Evolutionary conservation across 1,140 invertebrate species (phyloP), one percentile per base, ranked within the genome.

Genomic region (Pachypeltis micranthus): DNA sequence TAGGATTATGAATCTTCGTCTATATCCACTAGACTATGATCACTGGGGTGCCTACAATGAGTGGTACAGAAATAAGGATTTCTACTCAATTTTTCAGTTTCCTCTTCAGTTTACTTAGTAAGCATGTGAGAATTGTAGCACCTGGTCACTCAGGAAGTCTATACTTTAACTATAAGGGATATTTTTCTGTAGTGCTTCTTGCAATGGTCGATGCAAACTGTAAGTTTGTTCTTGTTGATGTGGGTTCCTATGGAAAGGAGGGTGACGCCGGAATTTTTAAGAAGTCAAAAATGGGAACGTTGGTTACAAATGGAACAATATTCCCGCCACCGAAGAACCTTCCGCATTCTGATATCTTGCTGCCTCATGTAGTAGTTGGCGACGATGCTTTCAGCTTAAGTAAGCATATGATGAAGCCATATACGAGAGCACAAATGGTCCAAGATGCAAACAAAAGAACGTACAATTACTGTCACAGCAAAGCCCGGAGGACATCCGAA

Each of bases 91-190:
- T n/a, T n/a, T n/a, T n/a, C n/a, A n/a, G n/a, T n/a, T n/a, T n/a
- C n/a, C n/a, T n/a, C n/a, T n/a, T n/a, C n/a, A n/a, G n/a, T n/a
- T n/a, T n/a, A n/a, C n/a, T n/a, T 60, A 72, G 73, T 3, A 78
- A 77, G 60, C 74, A 78, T 64, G 64, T 78, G 21, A 25, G 65
- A 25, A 70, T 74, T 65, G 72, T 77, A 73, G 64, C 75, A 69
- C 75, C 74, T 29, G 1, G 44, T 27, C 66, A 70, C 26, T 70
- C 66, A 54, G 74, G 75, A 28, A 66, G 70, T 14, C 59, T 66
- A 31, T 79, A 67, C 69, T 74, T 69, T 56, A 78, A 78, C 63
- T 75, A 77, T 59, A 79, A 79, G 67, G 61, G 66, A 4, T 70
- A 61, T 56, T 76, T 72, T 58, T 74, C 72, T 44, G 70, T 77